These are phyloP conservation scores for Lagodon rhomboides DNA, from an alignment of 2,797 vertebrate genomes.

Conservation along the genomic window DNA sequence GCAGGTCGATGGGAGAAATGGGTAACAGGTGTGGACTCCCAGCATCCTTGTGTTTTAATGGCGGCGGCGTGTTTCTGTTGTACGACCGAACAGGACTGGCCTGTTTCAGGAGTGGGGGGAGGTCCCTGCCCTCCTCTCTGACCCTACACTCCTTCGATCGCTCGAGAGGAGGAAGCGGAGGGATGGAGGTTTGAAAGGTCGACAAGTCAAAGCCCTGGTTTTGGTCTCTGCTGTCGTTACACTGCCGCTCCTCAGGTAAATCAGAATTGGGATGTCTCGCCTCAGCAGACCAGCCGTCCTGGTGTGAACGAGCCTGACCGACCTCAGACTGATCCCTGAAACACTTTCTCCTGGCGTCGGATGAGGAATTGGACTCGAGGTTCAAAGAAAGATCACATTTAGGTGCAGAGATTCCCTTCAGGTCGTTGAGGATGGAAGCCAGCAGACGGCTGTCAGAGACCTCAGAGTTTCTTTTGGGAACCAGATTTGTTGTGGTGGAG, in stretches of 20 bases:
- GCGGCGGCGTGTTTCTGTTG: slow-evolving; percentile 49
- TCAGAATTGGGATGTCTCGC: accelerated
- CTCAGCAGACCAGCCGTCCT: neutral
- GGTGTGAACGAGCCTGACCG: neutral
- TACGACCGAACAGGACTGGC: slow-evolving; percentile 1
- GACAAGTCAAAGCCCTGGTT: neutral
- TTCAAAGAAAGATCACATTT: neutral
- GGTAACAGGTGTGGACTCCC: slow-evolving; percentile 14
- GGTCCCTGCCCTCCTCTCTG: neutral
- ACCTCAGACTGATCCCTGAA: neutral
- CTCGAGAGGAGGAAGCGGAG: neutral
- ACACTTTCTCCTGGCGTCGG: neutral
- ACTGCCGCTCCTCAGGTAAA: neutral
- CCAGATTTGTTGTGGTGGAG: accelerated
- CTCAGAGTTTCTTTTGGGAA: neutral
- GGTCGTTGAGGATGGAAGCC: slow-evolving; percentile 61
- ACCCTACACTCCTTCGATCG: neutral
- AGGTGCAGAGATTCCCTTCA: slow-evolving; percentile 32
- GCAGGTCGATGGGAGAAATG: neutral
- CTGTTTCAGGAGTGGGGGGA: slow-evolving; percentile 28
- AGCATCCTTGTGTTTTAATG: slow-evolving; percentile 60
- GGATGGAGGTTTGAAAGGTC: accelerated
- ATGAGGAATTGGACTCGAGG: neutral
- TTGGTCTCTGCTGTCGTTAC: neutral
- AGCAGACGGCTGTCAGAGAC: slow-evolving; percentile 57